phyloP scores from a whole-genome alignment of 2,888 invertebrate genomes.

The Drosophila setosimentum region DNA sequence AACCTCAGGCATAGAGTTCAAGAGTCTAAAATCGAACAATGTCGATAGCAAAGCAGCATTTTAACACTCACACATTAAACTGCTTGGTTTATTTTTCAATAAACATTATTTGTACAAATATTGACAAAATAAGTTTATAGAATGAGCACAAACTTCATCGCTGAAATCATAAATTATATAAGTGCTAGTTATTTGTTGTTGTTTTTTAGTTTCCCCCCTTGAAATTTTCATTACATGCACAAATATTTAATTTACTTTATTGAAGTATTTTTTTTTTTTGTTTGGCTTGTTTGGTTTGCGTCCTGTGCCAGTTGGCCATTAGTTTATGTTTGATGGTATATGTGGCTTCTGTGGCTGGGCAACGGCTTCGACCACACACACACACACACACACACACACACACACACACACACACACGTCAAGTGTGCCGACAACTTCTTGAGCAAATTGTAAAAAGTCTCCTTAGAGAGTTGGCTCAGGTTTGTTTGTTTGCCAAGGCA shows the following conservation, averaged over 20 bases:
- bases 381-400: constrained; percentile 8
- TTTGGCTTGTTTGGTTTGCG: constrained; percentile 53
- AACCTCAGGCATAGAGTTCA: constrained; percentile 30
- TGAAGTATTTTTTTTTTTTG: constrained; percentile 69
- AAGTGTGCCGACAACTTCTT: constrained; percentile 55
- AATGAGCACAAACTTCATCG: constrained; percentile 30
- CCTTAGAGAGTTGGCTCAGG: constrained; percentile 9
- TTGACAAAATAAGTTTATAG: background rate
- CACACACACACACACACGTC: constrained; percentile 16
- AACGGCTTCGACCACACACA: constrained; percentile 27
- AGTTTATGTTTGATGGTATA: constrained; percentile 36
- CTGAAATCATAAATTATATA: constrained; percentile 53
- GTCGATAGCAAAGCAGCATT: background rate
- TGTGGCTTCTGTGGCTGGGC: constrained; percentile 39
- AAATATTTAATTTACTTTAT: constrained; percentile 77
- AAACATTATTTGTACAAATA: background rate
- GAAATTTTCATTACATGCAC: constrained; percentile 57
- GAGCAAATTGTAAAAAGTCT: constrained; percentile 49
- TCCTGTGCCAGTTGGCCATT: constrained; percentile 43
- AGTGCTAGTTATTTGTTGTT: constrained; percentile 20
- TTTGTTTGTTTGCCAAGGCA: constrained; percentile 58
- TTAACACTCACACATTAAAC: background rate
- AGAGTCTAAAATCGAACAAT: constrained; percentile 43
- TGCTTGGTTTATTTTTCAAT: background rate
- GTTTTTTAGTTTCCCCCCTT: constrained; percentile 1